These are phyloP conservation scores for Diadumene lineata DNA, from an alignment of 92 coral and sea anemone genomes.

Conservation along the genomic window DNA sequence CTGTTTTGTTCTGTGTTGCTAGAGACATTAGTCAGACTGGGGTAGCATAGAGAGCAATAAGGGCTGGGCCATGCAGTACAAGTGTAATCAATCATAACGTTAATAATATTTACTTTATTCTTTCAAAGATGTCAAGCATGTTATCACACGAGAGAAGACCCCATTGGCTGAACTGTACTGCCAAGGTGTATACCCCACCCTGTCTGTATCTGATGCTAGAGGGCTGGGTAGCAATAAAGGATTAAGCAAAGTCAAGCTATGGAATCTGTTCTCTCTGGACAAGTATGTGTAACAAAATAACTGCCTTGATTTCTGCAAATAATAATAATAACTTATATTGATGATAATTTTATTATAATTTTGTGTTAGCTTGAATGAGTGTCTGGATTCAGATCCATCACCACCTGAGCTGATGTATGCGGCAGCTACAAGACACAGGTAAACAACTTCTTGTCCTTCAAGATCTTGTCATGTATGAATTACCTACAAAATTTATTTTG, in stretches of 20 bases:
- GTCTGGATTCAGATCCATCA: conserved; percentile 93
- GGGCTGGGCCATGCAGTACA: too few species aligned
- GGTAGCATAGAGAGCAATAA: too few species aligned
- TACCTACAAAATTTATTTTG: background rate
- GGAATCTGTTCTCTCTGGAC: conserved; percentile 89
- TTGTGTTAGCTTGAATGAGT: conserved; percentile 74
- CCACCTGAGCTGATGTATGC: conserved; percentile 88
- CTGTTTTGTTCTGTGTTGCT: too few species aligned
- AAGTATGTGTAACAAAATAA: conserved; percentile 41
- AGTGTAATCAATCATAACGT: too few species aligned
- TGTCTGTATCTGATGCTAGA: conserved; percentile 75
- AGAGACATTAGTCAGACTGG: too few species aligned
- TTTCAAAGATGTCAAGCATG: conserved; percentile 38
- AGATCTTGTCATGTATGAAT: too few species aligned
- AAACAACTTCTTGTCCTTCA: background rate
- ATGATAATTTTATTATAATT: background rate
- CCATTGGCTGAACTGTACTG: conserved; percentile 60
- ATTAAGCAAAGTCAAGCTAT: conserved; percentile 85
- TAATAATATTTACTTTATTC: too few species aligned
- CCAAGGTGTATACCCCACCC: conserved; percentile 93
- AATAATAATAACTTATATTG: background rate
- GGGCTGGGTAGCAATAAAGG: conserved; percentile 85
- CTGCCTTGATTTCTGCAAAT: background rate
- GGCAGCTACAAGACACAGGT: conserved; percentile 96
- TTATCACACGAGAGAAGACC: conserved; percentile 60